Conservation (phyloP, 2,888 invertebrate species). For the Drosophila multiciliata region DNA sequence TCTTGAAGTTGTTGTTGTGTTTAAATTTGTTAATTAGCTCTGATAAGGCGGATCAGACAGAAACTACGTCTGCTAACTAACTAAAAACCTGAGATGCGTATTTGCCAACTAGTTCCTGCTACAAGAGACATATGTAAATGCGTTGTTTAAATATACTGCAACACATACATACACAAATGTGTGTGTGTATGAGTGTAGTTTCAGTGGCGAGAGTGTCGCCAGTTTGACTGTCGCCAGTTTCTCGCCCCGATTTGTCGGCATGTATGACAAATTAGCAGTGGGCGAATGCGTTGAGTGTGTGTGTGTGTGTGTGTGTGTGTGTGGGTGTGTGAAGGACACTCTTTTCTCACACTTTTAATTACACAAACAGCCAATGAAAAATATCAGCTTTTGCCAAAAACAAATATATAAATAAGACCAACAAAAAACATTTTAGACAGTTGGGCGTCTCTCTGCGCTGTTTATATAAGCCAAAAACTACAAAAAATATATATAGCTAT, state of each 20-base stretch:
- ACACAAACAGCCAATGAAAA: constrained; percentile 67
- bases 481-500: constrained; percentile 55
- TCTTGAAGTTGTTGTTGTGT: constrained; percentile 45
- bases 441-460: constrained; percentile 37
- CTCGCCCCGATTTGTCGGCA: constrained; percentile 30
- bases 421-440: constrained; percentile 48
- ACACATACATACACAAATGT: background rate
- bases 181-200: constrained; percentile 3
- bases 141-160: constrained; percentile 5
- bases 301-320: background rate
- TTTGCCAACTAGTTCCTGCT: constrained; percentile 22
- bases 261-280: constrained; percentile 57
- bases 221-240: constrained; percentile 68
- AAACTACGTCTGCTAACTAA: background rate
- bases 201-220: constrained; percentile 71
- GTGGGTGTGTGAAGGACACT: constrained; percentile 38
- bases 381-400: constrained; percentile 45
- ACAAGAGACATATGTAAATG: constrained; percentile 22
- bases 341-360: constrained; percentile 64
- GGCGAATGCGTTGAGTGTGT: background rate
- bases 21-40: constrained; percentile 69
- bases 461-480: constrained; percentile 20
- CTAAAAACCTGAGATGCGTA: constrained; percentile 3
- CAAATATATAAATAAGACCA: background rate
- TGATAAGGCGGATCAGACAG: constrained; percentile 58